Evolutionary conservation across 2,888 invertebrate genomes (phyloP).

Genomic region (Calameuta idolon): DNA sequence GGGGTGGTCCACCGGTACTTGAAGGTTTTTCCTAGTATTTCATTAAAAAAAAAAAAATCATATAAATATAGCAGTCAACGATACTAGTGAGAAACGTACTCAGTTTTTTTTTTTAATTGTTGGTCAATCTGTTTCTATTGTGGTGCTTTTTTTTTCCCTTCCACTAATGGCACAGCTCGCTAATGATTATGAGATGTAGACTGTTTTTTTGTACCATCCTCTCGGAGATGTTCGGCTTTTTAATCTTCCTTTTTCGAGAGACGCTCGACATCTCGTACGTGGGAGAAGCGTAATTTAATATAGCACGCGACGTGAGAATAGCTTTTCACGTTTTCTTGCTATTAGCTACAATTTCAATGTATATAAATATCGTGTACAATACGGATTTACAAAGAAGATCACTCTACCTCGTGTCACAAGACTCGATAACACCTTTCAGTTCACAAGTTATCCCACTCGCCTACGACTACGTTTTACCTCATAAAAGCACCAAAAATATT

Average conservation of each 20-base stretch:
- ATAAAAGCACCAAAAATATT: not conserved
- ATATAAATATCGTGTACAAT: not conserved
- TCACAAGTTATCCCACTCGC: not conserved
- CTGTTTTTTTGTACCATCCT: not conserved
- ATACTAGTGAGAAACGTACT: not conserved
- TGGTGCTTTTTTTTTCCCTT: not conserved
- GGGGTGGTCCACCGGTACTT: not conserved
- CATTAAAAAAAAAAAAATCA: not conserved
- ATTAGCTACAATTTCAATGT: not conserved
- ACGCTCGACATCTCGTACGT: not conserved
- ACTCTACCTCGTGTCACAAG: not conserved
- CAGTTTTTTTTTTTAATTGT: not conserved
- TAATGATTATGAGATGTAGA: not conserved
- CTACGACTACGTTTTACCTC: not conserved
- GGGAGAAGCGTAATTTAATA: not conserved
- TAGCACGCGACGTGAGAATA: not conserved
- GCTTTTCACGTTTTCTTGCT: not conserved
- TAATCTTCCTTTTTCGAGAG: not conserved
- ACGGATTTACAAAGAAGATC: not conserved
- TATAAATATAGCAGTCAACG: not conserved
- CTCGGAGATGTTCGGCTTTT: not conserved
- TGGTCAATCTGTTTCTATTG: not conserved
- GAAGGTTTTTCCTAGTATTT: not conserved
- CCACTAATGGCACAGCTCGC: not conserved
- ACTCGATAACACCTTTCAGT: not conserved